phyloP scores from a whole-genome alignment of 2,113 vertebrate species.

The Lates calcarifer region DNA sequence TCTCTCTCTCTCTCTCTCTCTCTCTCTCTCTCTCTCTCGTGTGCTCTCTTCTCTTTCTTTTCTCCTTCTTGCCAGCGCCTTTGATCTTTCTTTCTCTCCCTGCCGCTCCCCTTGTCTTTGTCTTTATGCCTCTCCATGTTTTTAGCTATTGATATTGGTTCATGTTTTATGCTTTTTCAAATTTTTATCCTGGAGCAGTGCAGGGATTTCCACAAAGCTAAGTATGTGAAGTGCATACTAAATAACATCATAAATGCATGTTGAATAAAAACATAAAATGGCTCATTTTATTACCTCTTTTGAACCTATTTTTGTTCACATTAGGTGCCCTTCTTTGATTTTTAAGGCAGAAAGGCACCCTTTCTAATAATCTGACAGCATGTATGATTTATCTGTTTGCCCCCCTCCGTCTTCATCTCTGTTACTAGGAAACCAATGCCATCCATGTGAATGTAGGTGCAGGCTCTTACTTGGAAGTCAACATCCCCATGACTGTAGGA shows the following conservation, averaged over 20 bases:
- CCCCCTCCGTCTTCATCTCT: constrained; percentile 28
- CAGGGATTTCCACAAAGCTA: constrained; percentile 39
- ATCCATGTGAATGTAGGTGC: constrained; percentile 99
- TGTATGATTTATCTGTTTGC: constrained; percentile 26
- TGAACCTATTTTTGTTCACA: constrained; percentile 43
- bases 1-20: background rate
- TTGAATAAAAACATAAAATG: constrained; percentile 34
- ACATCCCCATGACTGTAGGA: constrained; percentile 96
- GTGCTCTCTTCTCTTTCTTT: background rate
- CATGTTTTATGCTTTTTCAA: constrained; percentile 72
- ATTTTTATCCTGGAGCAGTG: constrained; percentile 36
- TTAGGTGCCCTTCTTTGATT: constrained; percentile 21
- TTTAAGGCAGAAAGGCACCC: background rate
- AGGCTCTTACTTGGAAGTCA: constrained; percentile 99
- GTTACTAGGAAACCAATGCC: constrained; percentile 95
- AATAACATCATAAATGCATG: constrained; percentile 32
- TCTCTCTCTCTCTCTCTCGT: background rate
- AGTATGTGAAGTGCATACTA: constrained; percentile 54
- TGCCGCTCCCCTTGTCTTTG: constrained; percentile 33
- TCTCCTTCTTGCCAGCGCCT: background rate
- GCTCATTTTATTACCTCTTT: constrained; percentile 24
- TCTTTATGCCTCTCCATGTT: constrained; percentile 41
- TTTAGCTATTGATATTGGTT: constrained; percentile 55
- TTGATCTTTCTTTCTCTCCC: constrained; percentile 44
- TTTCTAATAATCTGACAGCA: constrained; percentile 35